Percentiles rank a stretch among this genome's conserved stretches.
phyloP scores from a whole-genome alignment of 2,797 vertebrate genomes.

The Melanitta fusca region DNA sequence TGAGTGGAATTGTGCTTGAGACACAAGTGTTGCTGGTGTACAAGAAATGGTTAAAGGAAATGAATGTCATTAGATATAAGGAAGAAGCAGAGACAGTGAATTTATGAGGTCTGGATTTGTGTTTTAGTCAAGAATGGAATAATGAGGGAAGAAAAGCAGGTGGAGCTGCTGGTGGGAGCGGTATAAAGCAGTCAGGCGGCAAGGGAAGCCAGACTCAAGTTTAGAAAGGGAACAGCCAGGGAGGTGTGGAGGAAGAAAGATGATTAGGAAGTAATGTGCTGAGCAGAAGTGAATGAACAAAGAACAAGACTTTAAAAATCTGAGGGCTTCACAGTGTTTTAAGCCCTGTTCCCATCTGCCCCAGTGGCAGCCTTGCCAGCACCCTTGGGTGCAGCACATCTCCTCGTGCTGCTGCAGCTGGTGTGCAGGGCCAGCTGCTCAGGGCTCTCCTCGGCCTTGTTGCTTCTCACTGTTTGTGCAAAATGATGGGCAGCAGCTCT shows the following conservation, averaged over 20 bases:
- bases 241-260: not conserved
- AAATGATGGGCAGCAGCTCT: not conserved
- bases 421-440: not conserved
- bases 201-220: not conserved
- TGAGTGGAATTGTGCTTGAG: not conserved
- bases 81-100: not conserved
- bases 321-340: not conserved
- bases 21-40: not conserved
- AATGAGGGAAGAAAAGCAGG: not conserved
- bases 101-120: not conserved
- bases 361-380: not conserved
- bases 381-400: accelerated
- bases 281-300: not conserved
- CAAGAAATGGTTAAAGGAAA: not conserved
- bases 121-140: not conserved
- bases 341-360: not conserved
- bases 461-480: not conserved
- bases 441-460: not conserved
- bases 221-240: not conserved
- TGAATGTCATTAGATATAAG: not conserved
- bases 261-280: not conserved
- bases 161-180: not conserved
- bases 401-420: not conserved
- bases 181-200: not conserved
- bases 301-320: not conserved